These are phyloP conservation scores for Furcifer pardalis DNA, from an alignment of 2,797 vertebrate genomes.

Conservation along the genomic window DNA sequence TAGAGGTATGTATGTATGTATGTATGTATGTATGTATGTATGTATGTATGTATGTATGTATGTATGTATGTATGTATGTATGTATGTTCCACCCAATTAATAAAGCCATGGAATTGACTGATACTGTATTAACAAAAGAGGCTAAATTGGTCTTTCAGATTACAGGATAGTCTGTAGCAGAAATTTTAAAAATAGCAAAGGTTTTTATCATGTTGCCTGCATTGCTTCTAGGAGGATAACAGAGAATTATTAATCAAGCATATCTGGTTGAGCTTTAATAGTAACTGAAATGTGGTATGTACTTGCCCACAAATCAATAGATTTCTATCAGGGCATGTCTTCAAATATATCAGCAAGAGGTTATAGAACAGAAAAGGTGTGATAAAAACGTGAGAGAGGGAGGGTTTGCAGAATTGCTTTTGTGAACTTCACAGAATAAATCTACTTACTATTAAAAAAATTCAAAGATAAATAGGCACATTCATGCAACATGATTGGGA, in stretches of 20 bases:
- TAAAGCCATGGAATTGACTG: too few relatives aligned
- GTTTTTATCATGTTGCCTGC: not conserved
- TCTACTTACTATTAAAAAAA: not conserved
- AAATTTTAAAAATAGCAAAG: not conserved
- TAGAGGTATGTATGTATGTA: too few relatives aligned
- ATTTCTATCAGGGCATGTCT: not conserved
- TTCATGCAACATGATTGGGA: not conserved
- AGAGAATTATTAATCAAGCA: too few relatives aligned
- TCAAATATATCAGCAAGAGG: not conserved
- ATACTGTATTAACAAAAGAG: conserved; percentile 45
- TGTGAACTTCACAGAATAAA: not conserved
- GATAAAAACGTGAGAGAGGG: not conserved
- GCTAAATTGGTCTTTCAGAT: conserved; percentile 37
- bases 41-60: too few relatives aligned
- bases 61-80: too few relatives aligned
- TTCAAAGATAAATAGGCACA: not conserved
- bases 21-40: too few relatives aligned
- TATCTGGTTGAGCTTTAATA: too few relatives aligned
- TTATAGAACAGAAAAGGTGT: not conserved
- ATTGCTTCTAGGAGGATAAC: accelerated
- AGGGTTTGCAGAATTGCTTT: not conserved
- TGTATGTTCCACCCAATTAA: too few relatives aligned
- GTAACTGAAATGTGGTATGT: too few relatives aligned
- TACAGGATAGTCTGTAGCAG: not conserved
- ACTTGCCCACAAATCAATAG: not conserved